Evolutionary conservation across 2,797 vertebrate genomes (phyloP).

Genomic region (Euthynnus affinis): DNA sequence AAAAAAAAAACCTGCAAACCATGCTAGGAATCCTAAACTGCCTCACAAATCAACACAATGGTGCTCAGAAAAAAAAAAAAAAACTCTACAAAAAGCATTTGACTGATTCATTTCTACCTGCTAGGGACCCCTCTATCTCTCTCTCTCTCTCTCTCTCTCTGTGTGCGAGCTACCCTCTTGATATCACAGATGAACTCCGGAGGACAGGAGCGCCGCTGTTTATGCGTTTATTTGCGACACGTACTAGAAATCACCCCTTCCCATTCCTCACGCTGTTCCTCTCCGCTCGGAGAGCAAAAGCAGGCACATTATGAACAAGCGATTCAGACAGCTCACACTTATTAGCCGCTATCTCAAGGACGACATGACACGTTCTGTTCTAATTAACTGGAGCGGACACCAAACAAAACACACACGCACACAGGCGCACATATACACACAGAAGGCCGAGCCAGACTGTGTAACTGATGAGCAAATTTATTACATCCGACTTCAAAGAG

Average conservation of each 20-base stretch:
- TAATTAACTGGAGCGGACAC: constrained; percentile 78
- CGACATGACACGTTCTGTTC: constrained; percentile 58
- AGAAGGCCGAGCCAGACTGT: constrained; percentile 46
- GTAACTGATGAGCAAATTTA: constrained; percentile 77
- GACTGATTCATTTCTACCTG: neutral
- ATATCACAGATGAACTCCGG: constrained; percentile 20
- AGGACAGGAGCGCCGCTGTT: neutral
- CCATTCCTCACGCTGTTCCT: neutral
- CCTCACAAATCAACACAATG: constrained; percentile 26
- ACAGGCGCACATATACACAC: too few species aligned
- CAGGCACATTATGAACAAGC: constrained; percentile 33
- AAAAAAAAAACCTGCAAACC: too few species aligned
- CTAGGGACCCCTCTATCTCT: too few species aligned
- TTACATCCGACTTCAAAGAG: constrained; percentile 71
- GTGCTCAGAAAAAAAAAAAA: neutral
- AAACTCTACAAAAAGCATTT: neutral
- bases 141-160: too few species aligned
- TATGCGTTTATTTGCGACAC: constrained; percentile 21
- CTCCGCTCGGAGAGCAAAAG: constrained; percentile 29
- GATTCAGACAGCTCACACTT: constrained; percentile 65
- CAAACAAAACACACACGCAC: constrained; percentile 71
- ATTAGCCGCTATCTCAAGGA: constrained; percentile 77
- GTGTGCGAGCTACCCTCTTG: neutral
- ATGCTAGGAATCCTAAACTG: constrained; percentile 47
- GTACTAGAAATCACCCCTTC: neutral